Conservation (phyloP, 2,797 vertebrate species). For the Merluccius polli region DNA sequence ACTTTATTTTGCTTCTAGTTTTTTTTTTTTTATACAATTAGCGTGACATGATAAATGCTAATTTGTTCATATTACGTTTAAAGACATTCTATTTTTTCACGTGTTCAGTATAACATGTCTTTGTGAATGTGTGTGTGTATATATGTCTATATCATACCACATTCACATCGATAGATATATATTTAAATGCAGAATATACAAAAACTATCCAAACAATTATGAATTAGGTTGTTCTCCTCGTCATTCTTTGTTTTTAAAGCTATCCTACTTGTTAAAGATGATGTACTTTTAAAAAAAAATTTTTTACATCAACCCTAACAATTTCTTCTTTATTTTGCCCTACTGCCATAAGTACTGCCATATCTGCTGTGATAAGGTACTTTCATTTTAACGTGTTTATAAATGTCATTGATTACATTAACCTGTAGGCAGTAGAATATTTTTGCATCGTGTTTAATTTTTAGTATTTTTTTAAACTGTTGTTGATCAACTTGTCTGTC, state of each 20-base stretch:
- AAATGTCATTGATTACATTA: slow-evolving; percentile 46
- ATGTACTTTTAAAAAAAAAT: slow-evolving; percentile 43
- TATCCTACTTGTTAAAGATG: slow-evolving; percentile 59
- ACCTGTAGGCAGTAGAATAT: slow-evolving; percentile 48
- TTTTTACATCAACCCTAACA: slow-evolving; percentile 44
- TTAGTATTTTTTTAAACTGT: slow-evolving; percentile 47
- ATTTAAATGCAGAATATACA: slow-evolving; percentile 79
- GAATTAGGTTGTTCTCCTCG: slow-evolving; percentile 55
- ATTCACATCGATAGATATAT: slow-evolving; percentile 71
- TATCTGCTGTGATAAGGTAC: slow-evolving; percentile 48
- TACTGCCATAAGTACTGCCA: slow-evolving; percentile 37
- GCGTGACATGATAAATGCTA: slow-evolving; percentile 78
- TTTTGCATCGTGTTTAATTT: slow-evolving; percentile 14
- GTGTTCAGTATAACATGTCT: slow-evolving; percentile 76
- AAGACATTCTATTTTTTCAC: slow-evolving; percentile 98
- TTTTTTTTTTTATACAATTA: slow-evolving; percentile 71
- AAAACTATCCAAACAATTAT: slow-evolving; percentile 77
- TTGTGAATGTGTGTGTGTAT: slow-evolving; percentile 45
- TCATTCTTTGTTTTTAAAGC: slow-evolving; percentile 55
- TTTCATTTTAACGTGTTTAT: slow-evolving; percentile 55
- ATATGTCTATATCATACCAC: slow-evolving; percentile 52
- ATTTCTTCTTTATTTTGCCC: slow-evolving; percentile 35
- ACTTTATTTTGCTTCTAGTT: slow-evolving; percentile 66
- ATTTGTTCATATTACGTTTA: slow-evolving; percentile 91
- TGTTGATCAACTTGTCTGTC: slow-evolving; percentile 50